Conservation (phyloP, 53 echinoderm and acorn worm species). For the Paelopatides confundens region DNA sequence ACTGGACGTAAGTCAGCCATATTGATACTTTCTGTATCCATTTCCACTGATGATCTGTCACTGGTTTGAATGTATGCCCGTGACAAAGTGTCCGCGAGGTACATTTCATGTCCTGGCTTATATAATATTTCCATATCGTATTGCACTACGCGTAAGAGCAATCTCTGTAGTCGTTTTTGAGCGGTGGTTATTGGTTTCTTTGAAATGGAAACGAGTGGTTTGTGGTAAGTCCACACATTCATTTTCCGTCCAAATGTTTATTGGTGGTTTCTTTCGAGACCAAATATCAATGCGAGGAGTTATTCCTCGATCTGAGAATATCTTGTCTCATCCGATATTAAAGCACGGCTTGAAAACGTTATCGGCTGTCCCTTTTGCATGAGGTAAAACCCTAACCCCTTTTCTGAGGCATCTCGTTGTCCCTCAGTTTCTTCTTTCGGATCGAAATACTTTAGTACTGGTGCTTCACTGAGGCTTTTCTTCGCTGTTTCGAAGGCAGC, state of each 20-base stretch:
- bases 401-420: conserved; percentile 78
- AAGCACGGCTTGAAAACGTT: conserved; percentile 68
- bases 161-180: conserved; percentile 66
- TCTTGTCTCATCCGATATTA: conserved; percentile 34
- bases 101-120: conserved; percentile 54
- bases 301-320: conserved; percentile 74
- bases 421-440: conserved; percentile 65
- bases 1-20: conserved; percentile 20
- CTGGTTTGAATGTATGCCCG: not conserved
- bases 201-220: conserved; percentile 42
- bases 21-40: conserved; percentile 24
- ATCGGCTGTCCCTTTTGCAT: conserved; percentile 76
- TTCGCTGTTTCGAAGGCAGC: conserved; percentile 53
- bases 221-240: conserved; percentile 54
- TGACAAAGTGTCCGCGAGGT: conserved; percentile 44
- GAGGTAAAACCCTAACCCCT: conserved; percentile 71
- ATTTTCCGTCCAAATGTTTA: conserved; percentile 44
- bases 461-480: conserved; percentile 22
- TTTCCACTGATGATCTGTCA: conserved; percentile 20
- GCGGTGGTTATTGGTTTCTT: conserved; percentile 61
- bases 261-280: conserved; percentile 51
- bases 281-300: conserved; percentile 48
- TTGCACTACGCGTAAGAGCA: conserved; percentile 59
- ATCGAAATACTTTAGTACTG: conserved; percentile 65
- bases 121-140: conserved; percentile 66